A percentile compares a stretch with the other conserved stretches of the same genome.
Conservation (phyloP, 2,888 invertebrate genomes). For the Lobophora halterata region DNA sequence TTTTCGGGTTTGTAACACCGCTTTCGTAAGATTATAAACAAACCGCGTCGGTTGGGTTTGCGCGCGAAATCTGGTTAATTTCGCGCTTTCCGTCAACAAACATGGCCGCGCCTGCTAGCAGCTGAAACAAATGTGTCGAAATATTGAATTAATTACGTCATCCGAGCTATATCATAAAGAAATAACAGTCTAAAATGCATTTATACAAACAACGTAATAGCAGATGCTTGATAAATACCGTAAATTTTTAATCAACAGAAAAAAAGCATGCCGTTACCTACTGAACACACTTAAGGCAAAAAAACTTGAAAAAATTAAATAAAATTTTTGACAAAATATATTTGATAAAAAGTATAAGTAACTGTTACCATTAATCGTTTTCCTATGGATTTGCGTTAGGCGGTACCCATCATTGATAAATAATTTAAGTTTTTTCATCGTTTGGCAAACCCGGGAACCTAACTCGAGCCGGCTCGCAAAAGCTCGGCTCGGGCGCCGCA, state of each 20-base stretch:
- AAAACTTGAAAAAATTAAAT: no score
- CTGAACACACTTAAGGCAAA: no score
- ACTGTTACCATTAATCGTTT: no score
- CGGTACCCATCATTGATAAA: no score
- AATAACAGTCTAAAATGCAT: slow-evolving; percentile 28
- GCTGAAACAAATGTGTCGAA: slow-evolving; percentile 52
- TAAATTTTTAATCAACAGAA: slow-evolving; percentile 4
- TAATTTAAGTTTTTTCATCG: no score
- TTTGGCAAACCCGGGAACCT: no score
- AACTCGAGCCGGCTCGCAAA: no score
- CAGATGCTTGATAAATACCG: slow-evolving; percentile 9
- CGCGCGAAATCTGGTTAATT: slow-evolving; percentile 73
- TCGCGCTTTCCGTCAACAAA: slow-evolving; percentile 66
- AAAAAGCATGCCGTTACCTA: slow-evolving; percentile 7
- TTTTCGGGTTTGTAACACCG: slow-evolving; percentile 38
- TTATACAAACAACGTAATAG: slow-evolving; percentile 9
- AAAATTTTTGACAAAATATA: no score
- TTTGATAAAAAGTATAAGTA: no score
- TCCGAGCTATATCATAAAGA: slow-evolving; percentile 30
- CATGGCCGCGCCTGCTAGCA: slow-evolving; percentile 46
- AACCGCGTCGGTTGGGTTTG: slow-evolving; percentile 42
- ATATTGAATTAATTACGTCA: slow-evolving; percentile 52
- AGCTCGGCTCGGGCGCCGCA: no score
- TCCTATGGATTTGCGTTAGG: no score
- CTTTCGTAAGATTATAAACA: slow-evolving; percentile 58